These are phyloP conservation scores for Agonopterix subpropinquella DNA, from an alignment of 2,888 invertebrate species.

Conservation along the genomic window DNA sequence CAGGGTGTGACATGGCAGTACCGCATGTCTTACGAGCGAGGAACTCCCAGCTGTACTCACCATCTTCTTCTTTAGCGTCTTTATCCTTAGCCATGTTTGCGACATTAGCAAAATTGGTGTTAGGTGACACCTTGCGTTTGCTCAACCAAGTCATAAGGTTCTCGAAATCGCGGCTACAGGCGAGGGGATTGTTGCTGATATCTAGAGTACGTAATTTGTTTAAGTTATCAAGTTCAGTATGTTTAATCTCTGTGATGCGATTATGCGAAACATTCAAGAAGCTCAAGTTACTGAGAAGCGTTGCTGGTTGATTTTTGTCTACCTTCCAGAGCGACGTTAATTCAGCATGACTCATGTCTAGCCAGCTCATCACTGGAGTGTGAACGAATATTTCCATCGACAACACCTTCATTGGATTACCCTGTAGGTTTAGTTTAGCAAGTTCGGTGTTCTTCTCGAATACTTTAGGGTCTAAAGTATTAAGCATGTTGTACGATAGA, in stretches of 20 bases:
- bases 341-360: constrained; percentile 83
- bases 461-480: constrained; percentile 74
- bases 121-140: constrained; percentile 74
- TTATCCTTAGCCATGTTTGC: constrained; percentile 48
- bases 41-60: constrained; percentile 64
- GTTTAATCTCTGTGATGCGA: constrained; percentile 70
- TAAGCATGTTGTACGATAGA: constrained; percentile 81
- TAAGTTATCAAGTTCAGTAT: constrained; percentile 75
- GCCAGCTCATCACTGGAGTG: constrained; percentile 76
- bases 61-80: constrained; percentile 11
- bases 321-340: constrained; percentile 80
- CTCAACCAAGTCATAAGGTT: constrained; percentile 79
- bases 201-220: constrained; percentile 77
- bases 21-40: constrained; percentile 64
- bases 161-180: constrained; percentile 81
- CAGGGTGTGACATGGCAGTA: constrained; percentile 41
- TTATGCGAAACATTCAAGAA: constrained; percentile 78
- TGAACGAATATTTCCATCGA: constrained; percentile 80
- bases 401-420: constrained; percentile 81
- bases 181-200: constrained; percentile 79
- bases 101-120: constrained; percentile 49
- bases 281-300: constrained; percentile 71
- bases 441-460: constrained; percentile 81
- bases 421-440: constrained; percentile 80
- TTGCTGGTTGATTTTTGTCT: constrained; percentile 55